Percentiles rank a stretch among this genome's conserved stretches.
These are phyloP conservation scores for Cryptus armator DNA, from an alignment of 2,888 invertebrate species.

Conservation along the genomic window DNA sequence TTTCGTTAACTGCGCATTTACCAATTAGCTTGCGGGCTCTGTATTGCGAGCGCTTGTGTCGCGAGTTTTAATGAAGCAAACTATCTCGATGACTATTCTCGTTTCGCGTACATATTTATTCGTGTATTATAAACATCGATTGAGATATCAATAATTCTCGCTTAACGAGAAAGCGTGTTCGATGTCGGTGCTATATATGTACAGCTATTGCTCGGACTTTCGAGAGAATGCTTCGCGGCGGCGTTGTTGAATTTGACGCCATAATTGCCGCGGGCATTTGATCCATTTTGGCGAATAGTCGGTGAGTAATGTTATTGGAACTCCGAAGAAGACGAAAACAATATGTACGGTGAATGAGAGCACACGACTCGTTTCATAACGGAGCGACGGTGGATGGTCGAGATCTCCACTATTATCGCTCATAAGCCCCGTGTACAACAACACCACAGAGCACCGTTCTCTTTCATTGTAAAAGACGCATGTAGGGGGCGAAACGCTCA, in stretches of 20 bases:
- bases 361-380: slow-evolving; percentile 22
- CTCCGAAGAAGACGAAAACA: neutral
- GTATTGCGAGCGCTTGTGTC: neutral
- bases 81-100: neutral
- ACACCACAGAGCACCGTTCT: slow-evolving; percentile 15
- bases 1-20: slow-evolving; percentile 2
- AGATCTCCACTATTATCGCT: slow-evolving; percentile 38
- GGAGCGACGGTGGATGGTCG: slow-evolving; percentile 24
- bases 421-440: slow-evolving; percentile 14
- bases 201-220: too few species aligned
- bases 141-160: neutral
- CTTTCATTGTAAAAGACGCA: slow-evolving; percentile 7
- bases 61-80: neutral
- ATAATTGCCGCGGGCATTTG: slow-evolving; percentile 1
- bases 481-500: slow-evolving; percentile 10
- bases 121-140: neutral
- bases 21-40: neutral
- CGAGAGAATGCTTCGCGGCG: neutral
- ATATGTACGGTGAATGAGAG: slow-evolving; percentile 1
- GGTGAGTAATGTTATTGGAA: neutral
- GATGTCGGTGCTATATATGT: neutral
- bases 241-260: slow-evolving; percentile 4
- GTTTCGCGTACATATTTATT: slow-evolving; percentile 1
- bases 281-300: slow-evolving; percentile 10
- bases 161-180: neutral